A percentile compares a stretch with the other conserved stretches of the same genome.
phyloP scores from a whole-genome alignment of 2,113 vertebrate genomes.

The Mugil cephalus region DNA sequence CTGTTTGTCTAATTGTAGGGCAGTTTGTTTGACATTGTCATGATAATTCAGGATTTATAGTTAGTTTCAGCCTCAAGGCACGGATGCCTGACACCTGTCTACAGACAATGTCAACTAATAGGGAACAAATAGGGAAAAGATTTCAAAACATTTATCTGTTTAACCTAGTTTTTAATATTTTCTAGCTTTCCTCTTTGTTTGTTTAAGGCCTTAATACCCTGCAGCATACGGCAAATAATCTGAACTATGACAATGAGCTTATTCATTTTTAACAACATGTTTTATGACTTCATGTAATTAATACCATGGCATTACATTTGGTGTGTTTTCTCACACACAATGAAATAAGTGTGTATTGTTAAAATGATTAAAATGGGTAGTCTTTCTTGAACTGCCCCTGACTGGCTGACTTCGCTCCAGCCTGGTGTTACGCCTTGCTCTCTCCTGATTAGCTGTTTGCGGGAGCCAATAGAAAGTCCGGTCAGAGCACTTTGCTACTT shows the following conservation, averaged over 20 bases:
- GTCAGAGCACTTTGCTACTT: neutral
- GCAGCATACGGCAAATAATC: neutral
- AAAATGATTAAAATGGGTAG: neutral
- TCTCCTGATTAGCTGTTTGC: slow-evolving; percentile 42
- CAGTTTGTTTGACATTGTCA: neutral
- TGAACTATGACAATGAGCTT: neutral
- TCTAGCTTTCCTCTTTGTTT: neutral
- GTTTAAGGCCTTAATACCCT: neutral
- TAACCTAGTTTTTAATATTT: slow-evolving; percentile 3
- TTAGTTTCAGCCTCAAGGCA: neutral
- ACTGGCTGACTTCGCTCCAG: slow-evolving; percentile 41
- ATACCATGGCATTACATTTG: neutral
- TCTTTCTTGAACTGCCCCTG: neutral
- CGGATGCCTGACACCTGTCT: neutral
- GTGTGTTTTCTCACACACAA: neutral
- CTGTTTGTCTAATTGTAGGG: neutral
- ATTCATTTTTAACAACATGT: neutral
- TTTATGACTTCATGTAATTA: neutral
- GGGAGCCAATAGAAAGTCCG: slow-evolving; percentile 56
- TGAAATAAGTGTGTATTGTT: neutral
- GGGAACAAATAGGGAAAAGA: too few species aligned
- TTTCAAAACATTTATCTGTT: too few species aligned
- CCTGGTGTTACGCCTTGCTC: slow-evolving; percentile 27
- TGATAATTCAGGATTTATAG: neutral
- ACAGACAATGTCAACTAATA: too few species aligned